phyloP scores from a whole-genome alignment of 2,888 invertebrate genomes.

The Rosalia funebris region DNA sequence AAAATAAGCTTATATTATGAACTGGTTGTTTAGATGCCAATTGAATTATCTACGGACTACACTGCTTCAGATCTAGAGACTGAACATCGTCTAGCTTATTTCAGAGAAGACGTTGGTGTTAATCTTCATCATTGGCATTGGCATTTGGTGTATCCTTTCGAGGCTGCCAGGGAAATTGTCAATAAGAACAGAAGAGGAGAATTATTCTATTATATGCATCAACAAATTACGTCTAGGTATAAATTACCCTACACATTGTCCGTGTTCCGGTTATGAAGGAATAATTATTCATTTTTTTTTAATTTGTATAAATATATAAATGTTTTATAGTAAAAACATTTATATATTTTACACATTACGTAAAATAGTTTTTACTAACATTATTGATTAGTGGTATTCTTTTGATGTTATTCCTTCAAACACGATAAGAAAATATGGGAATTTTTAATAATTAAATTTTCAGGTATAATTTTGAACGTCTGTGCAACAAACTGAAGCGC shows the following conservation, averaged over 20 bases:
- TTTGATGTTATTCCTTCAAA: too few relatives aligned
- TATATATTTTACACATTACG: too few relatives aligned
- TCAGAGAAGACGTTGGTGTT: constrained; percentile 85
- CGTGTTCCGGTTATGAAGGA: too few relatives aligned
- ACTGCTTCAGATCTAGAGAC: constrained; percentile 79
- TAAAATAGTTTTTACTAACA: too few relatives aligned
- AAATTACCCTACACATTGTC: too few relatives aligned
- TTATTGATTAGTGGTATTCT: too few relatives aligned
- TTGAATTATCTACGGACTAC: constrained; percentile 78
- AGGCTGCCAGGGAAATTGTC: constrained; percentile 71
- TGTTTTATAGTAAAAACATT: too few relatives aligned
- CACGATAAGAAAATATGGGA: too few relatives aligned
- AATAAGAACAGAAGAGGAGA: constrained; percentile 82
- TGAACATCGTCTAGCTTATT: constrained; percentile 85
- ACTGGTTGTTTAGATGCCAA: constrained; percentile 71
- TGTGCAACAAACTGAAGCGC: constrained; percentile 76
- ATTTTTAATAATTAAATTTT: constrained; percentile 34
- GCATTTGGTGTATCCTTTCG: constrained; percentile 88
- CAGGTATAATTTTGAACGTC: constrained; percentile 77
- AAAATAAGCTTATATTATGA: too few relatives aligned
- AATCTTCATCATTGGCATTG: constrained; percentile 94
- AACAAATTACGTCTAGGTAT: too few relatives aligned
- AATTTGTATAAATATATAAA: too few relatives aligned
- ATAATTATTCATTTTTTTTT: too few relatives aligned
- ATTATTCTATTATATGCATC: constrained; percentile 82